A percentile compares a stretch with the other conserved stretches of the same genome.
Conservation (phyloP, 2,113 vertebrate species). For the Myrmophylax atrothorax region DNA sequence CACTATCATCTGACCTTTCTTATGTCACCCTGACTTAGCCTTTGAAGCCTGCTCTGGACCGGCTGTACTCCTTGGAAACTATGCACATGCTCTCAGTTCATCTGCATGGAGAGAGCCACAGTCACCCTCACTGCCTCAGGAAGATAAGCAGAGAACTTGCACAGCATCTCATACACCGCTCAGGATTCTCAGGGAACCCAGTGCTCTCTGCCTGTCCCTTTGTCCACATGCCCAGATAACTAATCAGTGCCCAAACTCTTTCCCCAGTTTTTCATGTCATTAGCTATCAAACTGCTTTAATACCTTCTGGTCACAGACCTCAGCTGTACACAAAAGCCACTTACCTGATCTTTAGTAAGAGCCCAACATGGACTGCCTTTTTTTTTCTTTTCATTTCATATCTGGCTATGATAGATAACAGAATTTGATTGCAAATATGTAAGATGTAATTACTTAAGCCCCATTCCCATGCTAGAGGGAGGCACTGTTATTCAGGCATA, state of each 20-base stretch:
- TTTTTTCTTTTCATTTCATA: not conserved
- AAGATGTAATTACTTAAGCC: constrained; percentile 28
- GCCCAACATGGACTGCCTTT: not conserved
- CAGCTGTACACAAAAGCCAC: not conserved
- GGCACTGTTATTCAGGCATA: constrained; percentile 22
- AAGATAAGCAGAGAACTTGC: not conserved
- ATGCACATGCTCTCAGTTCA: not conserved
- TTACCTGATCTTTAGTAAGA: not conserved
- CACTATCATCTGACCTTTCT: not conserved
- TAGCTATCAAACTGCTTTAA: not conserved
- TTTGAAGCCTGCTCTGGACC: not conserved
- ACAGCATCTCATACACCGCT: not conserved
- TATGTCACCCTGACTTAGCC: not conserved
- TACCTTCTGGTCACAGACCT: not conserved
- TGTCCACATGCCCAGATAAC: not conserved
- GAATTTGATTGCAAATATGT: not conserved
- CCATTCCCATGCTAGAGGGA: not conserved
- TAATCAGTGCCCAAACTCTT: not conserved
- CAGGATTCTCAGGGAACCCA: not conserved
- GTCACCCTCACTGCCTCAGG: not conserved
- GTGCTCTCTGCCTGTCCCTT: not conserved
- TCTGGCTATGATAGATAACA: not conserved
- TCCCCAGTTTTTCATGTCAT: not conserved
- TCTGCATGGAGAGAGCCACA: not conserved
- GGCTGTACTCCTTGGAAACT: not conserved